Evolutionary conservation across 1,140 invertebrate species (phyloP).

Genomic region (Conus betulinus): DNA sequence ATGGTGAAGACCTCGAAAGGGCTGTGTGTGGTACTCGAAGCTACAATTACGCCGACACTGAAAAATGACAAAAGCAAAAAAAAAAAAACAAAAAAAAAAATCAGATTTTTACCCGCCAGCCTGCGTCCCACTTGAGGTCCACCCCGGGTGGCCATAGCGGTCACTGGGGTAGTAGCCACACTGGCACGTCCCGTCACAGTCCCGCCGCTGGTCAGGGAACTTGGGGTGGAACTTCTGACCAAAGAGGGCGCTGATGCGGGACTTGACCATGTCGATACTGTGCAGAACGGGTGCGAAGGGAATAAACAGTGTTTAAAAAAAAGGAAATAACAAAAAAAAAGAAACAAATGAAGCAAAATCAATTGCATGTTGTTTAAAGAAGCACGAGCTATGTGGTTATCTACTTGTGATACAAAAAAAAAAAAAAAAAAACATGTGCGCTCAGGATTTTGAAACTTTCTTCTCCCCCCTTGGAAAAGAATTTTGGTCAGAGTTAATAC

Average conservation of each 20-base stretch:
- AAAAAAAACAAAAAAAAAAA: no score
- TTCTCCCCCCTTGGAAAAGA: no score
- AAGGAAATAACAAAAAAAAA: no score
- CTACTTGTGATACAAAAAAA: no score
- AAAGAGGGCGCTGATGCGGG: conserved; percentile 46
- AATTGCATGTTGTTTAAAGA: no score
- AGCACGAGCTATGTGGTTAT: no score
- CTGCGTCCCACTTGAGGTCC: conserved; percentile 35
- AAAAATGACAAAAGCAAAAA: neutral
- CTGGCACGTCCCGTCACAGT: conserved; percentile 36
- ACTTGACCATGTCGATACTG: conserved; percentile 46
- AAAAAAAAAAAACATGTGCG: no score
- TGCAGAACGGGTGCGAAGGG: neutral
- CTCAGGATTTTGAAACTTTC: no score
- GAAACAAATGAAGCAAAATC: neutral
- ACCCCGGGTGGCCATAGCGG: conserved; percentile 38
- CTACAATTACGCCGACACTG: neutral
- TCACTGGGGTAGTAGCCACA: conserved; percentile 46
- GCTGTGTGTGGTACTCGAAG: no score
- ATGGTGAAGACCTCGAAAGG: no score
- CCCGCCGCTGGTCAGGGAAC: conserved; percentile 46
- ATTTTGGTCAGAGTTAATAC: no score
- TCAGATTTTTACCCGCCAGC: neutral
- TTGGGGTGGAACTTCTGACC: conserved; percentile 50
- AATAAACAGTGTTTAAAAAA: no score